Evolutionary conservation across 1,140 invertebrate genomes (phyloP), one percentile per base, ranked within the genome.

Genomic region (Lepidotrigona ventralis): DNA sequence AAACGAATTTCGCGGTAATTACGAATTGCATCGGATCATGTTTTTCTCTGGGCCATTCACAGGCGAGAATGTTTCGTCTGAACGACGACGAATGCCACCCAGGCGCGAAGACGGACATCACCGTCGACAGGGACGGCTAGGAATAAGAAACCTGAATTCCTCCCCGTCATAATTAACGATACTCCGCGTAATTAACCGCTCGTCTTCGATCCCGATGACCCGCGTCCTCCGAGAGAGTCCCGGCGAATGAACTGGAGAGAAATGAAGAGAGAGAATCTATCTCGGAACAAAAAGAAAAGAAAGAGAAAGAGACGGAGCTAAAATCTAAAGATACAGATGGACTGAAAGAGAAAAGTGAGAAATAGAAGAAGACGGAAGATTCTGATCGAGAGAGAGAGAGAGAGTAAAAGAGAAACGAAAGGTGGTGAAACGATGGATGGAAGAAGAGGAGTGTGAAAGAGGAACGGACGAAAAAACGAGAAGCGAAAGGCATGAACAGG

Each of bases 131-230:
- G 21, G 12, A n/a, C 2, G 51, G 64, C 39, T n/a, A 51, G 17
- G 5, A 21, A 23, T 23, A 15, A 63, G 46, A 63, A n/a, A 33
- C 29, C 23, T 51, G 51, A 46, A 75, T 75, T 60, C 66, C 26
- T 51, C 23, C 39, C 66, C 46, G 76, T 72, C 77, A 77, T 84
- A 79, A 84, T 84, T 84, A 84, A 84, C 69, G 77, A 68, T 46
- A 64, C 69, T 58, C 75, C 76, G 14, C 69, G 77, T 84, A 84
- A 84, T 84, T 79, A 84, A 84, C 72, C 72, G 66, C n/a, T 76
- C 60, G 54, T 82, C 64, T 76, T 85, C 72, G 83, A 79, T 80
- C 81, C 81, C 73, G 54, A 72, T 79, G 76, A 84, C 60, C 77
- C 60, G 3, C 26, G 51, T 21, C 64, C 64, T 82, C 33, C 33